phyloP scores from a whole-genome alignment of 1,140 invertebrate species.

The Drosophila teissieri region DNA sequence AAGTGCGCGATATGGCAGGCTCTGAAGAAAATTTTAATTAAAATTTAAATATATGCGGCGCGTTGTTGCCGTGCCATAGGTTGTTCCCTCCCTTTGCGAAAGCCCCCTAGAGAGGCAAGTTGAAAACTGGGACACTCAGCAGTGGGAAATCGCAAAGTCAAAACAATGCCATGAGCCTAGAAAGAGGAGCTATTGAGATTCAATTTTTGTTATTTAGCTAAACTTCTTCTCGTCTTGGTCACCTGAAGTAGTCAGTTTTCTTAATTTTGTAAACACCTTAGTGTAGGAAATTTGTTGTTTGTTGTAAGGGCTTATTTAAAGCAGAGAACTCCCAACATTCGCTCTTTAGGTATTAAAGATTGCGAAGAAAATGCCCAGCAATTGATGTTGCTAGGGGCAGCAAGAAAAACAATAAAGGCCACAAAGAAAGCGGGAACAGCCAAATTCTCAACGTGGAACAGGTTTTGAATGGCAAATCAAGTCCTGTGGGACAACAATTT shows the following conservation, averaged over 20 bases:
- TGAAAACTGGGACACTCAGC: conserved; percentile 52
- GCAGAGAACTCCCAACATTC: background rate
- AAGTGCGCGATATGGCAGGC: background rate
- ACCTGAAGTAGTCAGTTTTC: conserved; percentile 73
- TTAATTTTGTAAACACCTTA: conserved; percentile 74
- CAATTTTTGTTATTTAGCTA: conserved; percentile 25
- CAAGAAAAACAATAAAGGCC: background rate
- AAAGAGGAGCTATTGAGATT: conserved; percentile 14
- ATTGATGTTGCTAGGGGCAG: background rate
- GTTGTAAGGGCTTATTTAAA: conserved; percentile 10
- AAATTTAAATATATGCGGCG: conserved; percentile 80
- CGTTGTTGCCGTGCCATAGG: conserved; percentile 60
- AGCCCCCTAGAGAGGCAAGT: background rate
- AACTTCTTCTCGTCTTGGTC: conserved; percentile 15
- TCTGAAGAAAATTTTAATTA: conserved; percentile 70
- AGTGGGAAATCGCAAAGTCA: conserved; percentile 3
- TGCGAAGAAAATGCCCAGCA: background rate
- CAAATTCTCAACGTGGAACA: conserved; percentile 37
- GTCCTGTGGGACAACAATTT: conserved; percentile 66
- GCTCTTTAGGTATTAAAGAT: background rate
- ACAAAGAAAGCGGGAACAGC: conserved; percentile 9
- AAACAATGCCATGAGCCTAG: conserved; percentile 19
- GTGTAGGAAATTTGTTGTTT: conserved; percentile 43
- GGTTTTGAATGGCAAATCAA: conserved; percentile 60
- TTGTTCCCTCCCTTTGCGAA: conserved; percentile 3